phyloP scores from a whole-genome alignment of 2,113 vertebrate genomes.

The Ursus arctos region DNA sequence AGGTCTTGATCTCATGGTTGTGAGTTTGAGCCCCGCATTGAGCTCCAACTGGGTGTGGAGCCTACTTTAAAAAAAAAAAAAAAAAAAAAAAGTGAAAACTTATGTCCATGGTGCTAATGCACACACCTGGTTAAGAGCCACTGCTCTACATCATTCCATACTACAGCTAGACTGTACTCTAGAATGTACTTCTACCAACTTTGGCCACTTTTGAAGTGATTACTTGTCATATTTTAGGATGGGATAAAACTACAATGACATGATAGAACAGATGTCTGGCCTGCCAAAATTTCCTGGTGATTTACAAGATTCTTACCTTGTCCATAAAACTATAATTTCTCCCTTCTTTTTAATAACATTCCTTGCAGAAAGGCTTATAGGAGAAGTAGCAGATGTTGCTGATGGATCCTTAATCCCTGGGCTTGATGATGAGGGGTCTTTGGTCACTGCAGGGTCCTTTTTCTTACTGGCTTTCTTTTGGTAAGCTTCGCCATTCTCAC shows the following conservation, averaged over 20 bases:
- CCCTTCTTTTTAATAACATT: conserved; percentile 97
- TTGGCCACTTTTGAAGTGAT: conserved; percentile 7
- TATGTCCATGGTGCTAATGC: neutral
- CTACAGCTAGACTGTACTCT: neutral
- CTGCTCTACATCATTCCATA: neutral
- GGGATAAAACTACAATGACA: conserved; percentile 17
- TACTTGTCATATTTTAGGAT: conserved; percentile 42
- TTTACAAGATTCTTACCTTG: conserved; percentile 90
- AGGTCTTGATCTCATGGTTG: neutral
- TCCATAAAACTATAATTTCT: conserved; percentile 96
- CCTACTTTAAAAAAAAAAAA: neutral
- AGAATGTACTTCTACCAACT: neutral
- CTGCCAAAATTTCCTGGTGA: neutral
- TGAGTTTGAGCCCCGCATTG: neutral
- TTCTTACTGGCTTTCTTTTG: conserved; percentile 75
- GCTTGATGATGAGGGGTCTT: conserved; percentile 70
- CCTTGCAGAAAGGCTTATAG: conserved; percentile 94
- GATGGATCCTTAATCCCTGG: conserved; percentile 77
- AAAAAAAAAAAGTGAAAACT: conserved; percentile 8
- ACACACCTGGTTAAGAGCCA: neutral
- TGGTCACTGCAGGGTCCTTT: conserved; percentile 71
- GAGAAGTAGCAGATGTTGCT: conserved; percentile 80
- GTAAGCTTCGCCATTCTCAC: conserved; percentile 74
- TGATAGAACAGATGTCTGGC: neutral
- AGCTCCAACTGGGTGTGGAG: neutral